Evolutionary conservation across 2,888 invertebrate species (phyloP), one percentile per base, ranked within the genome.

Genomic region (Emmelina monodactyla): DNA sequence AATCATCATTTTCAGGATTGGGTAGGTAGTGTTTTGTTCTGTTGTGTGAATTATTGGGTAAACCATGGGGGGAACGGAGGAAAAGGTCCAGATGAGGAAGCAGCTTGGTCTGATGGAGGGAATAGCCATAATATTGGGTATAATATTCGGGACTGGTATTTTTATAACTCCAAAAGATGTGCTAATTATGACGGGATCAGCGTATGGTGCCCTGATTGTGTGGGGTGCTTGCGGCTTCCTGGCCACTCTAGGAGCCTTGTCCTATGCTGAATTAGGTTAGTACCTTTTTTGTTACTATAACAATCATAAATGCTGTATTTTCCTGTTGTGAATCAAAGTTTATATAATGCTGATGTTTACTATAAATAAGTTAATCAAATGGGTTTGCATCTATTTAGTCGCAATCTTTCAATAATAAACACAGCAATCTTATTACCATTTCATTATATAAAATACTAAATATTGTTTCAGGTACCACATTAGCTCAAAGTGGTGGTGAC

Each of bases 121-220:
- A 7, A 91, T 96, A 12, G 93, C 95, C 22, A 94, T 97, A 46
- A 97, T 97, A 55, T 80, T 96, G 40, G 97, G 97, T 37, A 92
- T 94, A 36, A 96, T 97, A 51, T 91, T 95, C 55, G 98, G 98
- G 11, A 96, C 96, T 46, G 91, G 90, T 82, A 97, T 98, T 57
- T 98, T 98, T 63, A 91, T 98, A 45, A 92, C 96, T 0, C 97
- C 97, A 0, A 92, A 92, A 65, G 97, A 97, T 45, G 94, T 98
- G 1, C 84, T 98, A 36, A 82, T 86, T 51, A 91, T 95, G 71
- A 92, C 94, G 9, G 92, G 93, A 16, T 93, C 94, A 3, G 91
- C 94, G 7, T 96, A 96, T 45, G 84, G 92, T 15, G 92, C 96
- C 0, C 67, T 97, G 13, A 65, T 91, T 2, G 87, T 97, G 33